These are phyloP conservation scores for Troides helena DNA, from an alignment of 2,888 invertebrate species.

Conservation along the genomic window DNA sequence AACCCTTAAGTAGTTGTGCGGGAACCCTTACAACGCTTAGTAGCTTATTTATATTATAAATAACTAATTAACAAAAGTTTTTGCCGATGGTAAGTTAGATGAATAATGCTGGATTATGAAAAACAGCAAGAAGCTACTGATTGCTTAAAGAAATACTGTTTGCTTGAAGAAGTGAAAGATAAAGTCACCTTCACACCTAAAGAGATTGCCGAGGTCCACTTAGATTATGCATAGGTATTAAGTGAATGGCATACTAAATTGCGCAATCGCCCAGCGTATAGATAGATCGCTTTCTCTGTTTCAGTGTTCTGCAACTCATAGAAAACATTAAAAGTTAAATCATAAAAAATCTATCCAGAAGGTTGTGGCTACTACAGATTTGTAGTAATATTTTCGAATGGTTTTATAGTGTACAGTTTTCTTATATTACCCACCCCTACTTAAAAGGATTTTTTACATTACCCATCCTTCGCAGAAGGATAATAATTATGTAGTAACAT, in stretches of 20 bases:
- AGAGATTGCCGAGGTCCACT: slow-evolving; percentile 7
- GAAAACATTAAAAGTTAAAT: background rate
- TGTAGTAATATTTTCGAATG: too few species aligned
- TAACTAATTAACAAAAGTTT: too few species aligned
- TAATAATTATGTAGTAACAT: background rate
- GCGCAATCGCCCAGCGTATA: slow-evolving; percentile 15
- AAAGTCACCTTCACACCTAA: slow-evolving; percentile 27
- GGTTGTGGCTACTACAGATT: too few species aligned
- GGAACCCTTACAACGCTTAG: too few species aligned
- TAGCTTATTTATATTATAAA: too few species aligned
- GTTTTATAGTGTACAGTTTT: too few species aligned
- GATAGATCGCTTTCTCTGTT: slow-evolving; percentile 27
- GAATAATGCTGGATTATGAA: background rate
- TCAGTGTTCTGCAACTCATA: background rate
- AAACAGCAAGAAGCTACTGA: background rate
- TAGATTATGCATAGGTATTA: slow-evolving; percentile 25
- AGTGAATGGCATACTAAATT: slow-evolving; percentile 27
- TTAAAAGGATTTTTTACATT: background rate
- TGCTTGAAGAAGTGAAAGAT: slow-evolving; percentile 26
- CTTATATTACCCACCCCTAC: background rate
- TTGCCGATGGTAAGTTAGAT: too few species aligned
- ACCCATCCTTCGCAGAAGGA: background rate
- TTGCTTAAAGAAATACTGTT: slow-evolving; percentile 10
- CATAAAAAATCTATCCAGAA: too few species aligned
- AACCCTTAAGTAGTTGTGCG: too few species aligned